These are phyloP conservation scores for Exephanes ischioxanthus DNA, from an alignment of 2,888 invertebrate genomes.

Conservation along the genomic window DNA sequence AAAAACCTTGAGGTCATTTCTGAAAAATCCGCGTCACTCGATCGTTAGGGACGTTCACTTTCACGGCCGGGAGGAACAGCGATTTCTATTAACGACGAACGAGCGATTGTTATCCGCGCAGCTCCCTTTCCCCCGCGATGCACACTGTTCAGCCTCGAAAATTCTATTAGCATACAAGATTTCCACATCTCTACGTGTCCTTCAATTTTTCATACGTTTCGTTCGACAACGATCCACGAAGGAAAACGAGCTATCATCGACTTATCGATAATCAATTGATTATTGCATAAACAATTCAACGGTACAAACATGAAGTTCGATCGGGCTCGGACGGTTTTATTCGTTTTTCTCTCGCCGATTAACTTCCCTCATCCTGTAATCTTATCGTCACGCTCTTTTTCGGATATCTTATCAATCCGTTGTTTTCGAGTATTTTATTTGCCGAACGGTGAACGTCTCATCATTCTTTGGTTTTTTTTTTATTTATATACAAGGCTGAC, in stretches of 20 bases:
- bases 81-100: slow-evolving; percentile 30
- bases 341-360: slow-evolving; percentile 4
- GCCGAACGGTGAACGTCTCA: slow-evolving; percentile 54
- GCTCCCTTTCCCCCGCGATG: not conserved
- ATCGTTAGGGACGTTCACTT: slow-evolving; percentile 19
- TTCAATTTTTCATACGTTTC: slow-evolving; percentile 6
- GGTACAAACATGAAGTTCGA: not conserved
- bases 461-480: slow-evolving; percentile 18
- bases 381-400: slow-evolving; percentile 78
- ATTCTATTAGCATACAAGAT: slow-evolving; percentile 14
- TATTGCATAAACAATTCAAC: not conserved
- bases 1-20: slow-evolving; percentile 9
- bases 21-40: slow-evolving; percentile 17
- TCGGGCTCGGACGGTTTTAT: not conserved
- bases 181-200: slow-evolving; percentile 20
- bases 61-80: slow-evolving; percentile 35
- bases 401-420: slow-evolving; percentile 77
- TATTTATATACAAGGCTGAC: not conserved
- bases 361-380: slow-evolving; percentile 70
- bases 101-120: slow-evolving; percentile 25
- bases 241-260: not conserved
- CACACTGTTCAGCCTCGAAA: slow-evolving; percentile 14
- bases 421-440: slow-evolving; percentile 82
- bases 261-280: not conserved
- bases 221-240: not conserved